Evolutionary conservation across 2,113 vertebrate genomes (phyloP), one percentile per base, ranked within the genome.

Genomic region (Lepus europaeus): DNA sequence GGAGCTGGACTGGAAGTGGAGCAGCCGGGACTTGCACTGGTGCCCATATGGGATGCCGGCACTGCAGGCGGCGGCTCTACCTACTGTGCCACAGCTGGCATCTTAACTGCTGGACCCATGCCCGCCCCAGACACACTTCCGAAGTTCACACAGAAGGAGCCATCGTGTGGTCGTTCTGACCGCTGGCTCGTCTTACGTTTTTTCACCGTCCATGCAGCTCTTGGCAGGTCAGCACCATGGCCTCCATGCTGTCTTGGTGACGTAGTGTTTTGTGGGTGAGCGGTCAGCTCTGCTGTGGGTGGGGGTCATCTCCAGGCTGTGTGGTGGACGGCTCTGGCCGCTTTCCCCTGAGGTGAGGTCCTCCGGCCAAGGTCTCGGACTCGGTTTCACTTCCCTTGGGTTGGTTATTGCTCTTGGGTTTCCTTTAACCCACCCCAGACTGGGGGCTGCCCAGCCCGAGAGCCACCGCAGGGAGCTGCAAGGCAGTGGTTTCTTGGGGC

Each of bases 211-310:
- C 1, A 2, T 16, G 6, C n/a, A 12, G 39, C 3, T 61, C 84
- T 89, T 53, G n/a, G 49, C 29, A 17, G 11, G 31, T 36, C 5
- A 64, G 36, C 61, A 13, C 64, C 23, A 25, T 3, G 1, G 5
- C 79, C n/a, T 59, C n/a, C 0, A 33, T 59, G 23, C 79, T 36
- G 0, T 23, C 64, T 53, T 11, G 16, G 22, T 1, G 51, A 64
- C 51, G 0, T 20, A 17, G 64, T 3, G 13, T 29, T 22, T 20
- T 36, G 1, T 13, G 13, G 0, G 19, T 29, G 14, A 33, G 39
- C 63, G 31, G 33, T 12, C 79, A 2, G 14, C 79, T 73, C 74
- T 9, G 17, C 5, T 22, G 61, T 72, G 0, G 25, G 8, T 82
- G 64, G 82, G 87, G 22, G 66, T 20, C 31, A 53, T 14, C n/a